Conservation (phyloP, 1,140 invertebrate species). For the Drosophila sechellia region DNA sequence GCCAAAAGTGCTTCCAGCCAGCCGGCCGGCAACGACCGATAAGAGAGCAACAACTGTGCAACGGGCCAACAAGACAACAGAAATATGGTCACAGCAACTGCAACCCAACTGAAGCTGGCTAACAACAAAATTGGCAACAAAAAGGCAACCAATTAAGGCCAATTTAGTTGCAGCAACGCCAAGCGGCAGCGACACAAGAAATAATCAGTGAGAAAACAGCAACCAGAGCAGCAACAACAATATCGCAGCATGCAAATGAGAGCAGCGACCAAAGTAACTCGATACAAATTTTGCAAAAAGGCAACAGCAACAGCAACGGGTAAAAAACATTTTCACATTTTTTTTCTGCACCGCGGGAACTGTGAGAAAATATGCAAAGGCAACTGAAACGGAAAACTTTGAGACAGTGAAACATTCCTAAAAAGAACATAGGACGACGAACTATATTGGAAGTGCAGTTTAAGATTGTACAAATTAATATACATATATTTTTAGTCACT, state of each 20-base stretch:
- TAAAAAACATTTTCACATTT: constrained; percentile 44
- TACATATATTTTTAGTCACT: too few relatives aligned
- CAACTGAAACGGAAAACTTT: constrained; percentile 38
- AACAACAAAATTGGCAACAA: constrained; percentile 59
- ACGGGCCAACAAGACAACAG: constrained; percentile 44
- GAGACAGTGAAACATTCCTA: constrained; percentile 12
- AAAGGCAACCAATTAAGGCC: constrained; percentile 79
- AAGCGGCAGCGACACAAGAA: constrained; percentile 71
- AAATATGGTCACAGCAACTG: constrained; percentile 58
- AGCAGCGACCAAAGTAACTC: constrained; percentile 75
- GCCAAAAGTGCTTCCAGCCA: constrained; percentile 47
- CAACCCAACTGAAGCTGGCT: constrained; percentile 51
- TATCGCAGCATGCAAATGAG: constrained; percentile 72
- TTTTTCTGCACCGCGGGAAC: constrained; percentile 31
- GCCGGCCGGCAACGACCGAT: constrained; percentile 78
- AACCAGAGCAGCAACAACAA: constrained; percentile 41
- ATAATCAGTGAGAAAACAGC: constrained; percentile 70
- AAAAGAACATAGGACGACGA: not conserved
- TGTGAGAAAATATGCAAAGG: constrained; percentile 56
- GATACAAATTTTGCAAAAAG: constrained; percentile 59
- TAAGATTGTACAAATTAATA: too few relatives aligned
- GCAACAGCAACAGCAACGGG: constrained; percentile 14
- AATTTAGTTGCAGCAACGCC: constrained; percentile 79
- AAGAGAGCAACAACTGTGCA: constrained; percentile 45
- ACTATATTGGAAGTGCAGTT: not conserved